Base-by-base conservation (phyloP, 2,797 vertebrate genomes). In the Labeo calbasu region DNA sequence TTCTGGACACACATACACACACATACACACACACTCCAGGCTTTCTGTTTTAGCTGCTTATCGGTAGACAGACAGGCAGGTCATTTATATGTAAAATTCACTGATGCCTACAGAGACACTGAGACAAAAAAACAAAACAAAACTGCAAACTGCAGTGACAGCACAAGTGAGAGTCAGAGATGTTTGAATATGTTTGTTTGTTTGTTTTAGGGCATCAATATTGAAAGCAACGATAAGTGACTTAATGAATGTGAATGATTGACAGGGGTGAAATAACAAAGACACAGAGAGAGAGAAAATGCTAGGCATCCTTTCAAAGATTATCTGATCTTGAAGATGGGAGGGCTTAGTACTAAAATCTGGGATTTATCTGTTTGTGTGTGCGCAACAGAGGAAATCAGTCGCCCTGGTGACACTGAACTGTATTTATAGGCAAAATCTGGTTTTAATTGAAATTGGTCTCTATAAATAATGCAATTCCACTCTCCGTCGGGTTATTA, bases 301-400 rank as follows among this genome's bases (percentile, higher is more conserved):
- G 8, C 36, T 68, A 78, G 66, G 66, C 68, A 70, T 79, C 59
- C 40, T 86, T 87, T 75, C 90, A 90, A 92, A 93, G 93, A 94
- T 94, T 92, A 94, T 94, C 90, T 94, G 92, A 94, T 94, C 91
- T 91, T 90, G 88, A 87, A 94, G 93, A 94, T 94, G 92, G 92
- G 91, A 90, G 46, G 69, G 81, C 66, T 68, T 77, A 63, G 40
- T 80, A 46, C 43, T 55, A 50, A 84, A 73, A 79, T 55, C 40
- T 40, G 19, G 57, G 71, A 75, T 84, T 80, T 83, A 73, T 73
- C 55, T 81, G 40, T 82, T 23, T 11, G 59, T 12, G n/a, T 55
- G 57, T 8, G 72, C 0, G 28, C 19, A 68, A 63, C 46, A 61
- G 19, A 71, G 25, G 25, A 43, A 68, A 70, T 51, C 51, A 43